phyloP scores from a whole-genome alignment of 2,113 vertebrate species.

The Felis catus region F.catus_Fca126_mat1.0 CM031414.1:79877001-79877500 shows the following conservation, averaged over 20 bases:
- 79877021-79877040: background rate
- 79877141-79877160: background rate
- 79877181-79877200: background rate
- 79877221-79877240: background rate
- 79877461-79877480: background rate
- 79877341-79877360: background rate
- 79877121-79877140: background rate
- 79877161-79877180: background rate
- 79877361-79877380: background rate
- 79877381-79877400: background rate
- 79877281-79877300: background rate
- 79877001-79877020: background rate
- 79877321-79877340: background rate
- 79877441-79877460: background rate
- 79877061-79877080: background rate
- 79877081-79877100: background rate
- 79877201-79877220: background rate
- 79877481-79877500: background rate
- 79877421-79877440: background rate
- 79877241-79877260: background rate
- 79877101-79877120: slow-evolving; percentile 3
- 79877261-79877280: background rate
- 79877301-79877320: background rate
- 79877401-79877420: background rate
- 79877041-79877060: background rate